Conservation (phyloP, 1,140 invertebrate species). For the Lasioglossum albipes region DNA sequence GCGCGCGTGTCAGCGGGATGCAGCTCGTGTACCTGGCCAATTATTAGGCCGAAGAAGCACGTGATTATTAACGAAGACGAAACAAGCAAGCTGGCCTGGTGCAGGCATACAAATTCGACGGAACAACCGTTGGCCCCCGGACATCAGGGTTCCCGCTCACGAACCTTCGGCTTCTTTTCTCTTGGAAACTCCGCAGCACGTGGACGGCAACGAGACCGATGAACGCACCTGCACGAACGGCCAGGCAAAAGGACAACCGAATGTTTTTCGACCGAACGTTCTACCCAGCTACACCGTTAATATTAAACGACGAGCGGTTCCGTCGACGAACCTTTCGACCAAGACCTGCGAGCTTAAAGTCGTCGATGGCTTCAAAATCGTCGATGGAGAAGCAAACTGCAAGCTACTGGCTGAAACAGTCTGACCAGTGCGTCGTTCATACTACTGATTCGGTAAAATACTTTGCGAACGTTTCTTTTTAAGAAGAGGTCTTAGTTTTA, state of each 20-base stretch:
- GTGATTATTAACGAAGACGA: constrained; percentile 32
- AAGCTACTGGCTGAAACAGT: too few relatives aligned
- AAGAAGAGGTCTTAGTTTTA: too few relatives aligned
- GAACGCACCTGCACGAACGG: constrained; percentile 14
- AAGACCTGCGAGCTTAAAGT: not conserved
- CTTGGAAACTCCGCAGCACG: not conserved
- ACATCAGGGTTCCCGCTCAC: constrained; percentile 27
- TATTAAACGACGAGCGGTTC: not conserved
- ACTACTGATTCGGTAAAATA: too few relatives aligned
- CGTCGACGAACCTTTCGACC: not conserved
- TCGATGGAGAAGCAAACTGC: too few relatives aligned
- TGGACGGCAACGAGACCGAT: constrained; percentile 14
- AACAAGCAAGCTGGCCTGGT: constrained; percentile 11
- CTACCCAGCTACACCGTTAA: not conserved
- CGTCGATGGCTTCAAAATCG: too few relatives aligned
- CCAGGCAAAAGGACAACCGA: not conserved
- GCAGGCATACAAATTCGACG: constrained; percentile 20
- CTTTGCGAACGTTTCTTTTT: too few relatives aligned
- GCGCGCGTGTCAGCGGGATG: not conserved
- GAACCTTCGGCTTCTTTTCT: constrained; percentile 20
- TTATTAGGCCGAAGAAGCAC: constrained; percentile 28
- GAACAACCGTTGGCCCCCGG: not conserved
- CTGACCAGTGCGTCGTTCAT: too few relatives aligned
- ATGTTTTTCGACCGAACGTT: not conserved
- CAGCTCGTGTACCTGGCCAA: constrained; percentile 12